Base-by-base conservation (phyloP, 2,113 vertebrate species). In the Chunga burmeisteri region DNA sequence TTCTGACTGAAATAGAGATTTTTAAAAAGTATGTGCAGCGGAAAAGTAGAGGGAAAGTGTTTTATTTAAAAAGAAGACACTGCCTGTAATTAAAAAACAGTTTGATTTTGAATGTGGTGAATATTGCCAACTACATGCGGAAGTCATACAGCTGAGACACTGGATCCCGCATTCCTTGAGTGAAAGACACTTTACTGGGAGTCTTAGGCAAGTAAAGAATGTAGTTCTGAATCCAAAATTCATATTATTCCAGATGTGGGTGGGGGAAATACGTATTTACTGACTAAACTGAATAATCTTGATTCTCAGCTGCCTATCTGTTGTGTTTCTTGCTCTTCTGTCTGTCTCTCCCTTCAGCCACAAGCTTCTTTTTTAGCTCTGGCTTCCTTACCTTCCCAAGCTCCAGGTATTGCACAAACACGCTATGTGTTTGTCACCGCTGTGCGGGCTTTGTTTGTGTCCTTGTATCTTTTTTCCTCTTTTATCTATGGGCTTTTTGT, bases 221-320 rank as follows among this genome's bases (percentile, higher is more conserved):
- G 96, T 58, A 92, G 67, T 87, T 91, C 77, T 90, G 78, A 85
- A 81, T 96, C 95, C 96, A 97, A 95, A 93, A 82, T 94, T 95
- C 75, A 11, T 96, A 91, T 90, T 95, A 65, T 95, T 97, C 95
- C 96, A 97, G 91, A 94, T 97, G 94, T 94, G 95, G 87, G 96
- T 93, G 87, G 87, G 88, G 65, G 74, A 95, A 94, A 93, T 84
- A 79, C 10, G 1, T 93, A 91, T 81, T 93, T 92, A 91, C 78
- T 94, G 71, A 81, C 71, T 92, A 75, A 86, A 92, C 55, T 90
- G 83, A 93, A 95, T 93, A 92, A 53, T 66, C 86, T 61, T 63
- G 44, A 50, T 92, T 88, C 56, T 78, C 7, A 3, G 21, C 81
- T 90, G 62, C 42, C 40, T 63, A 5, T 77, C 52, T 82, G 6